Evolutionary conservation across 2,888 invertebrate genomes (phyloP).

Genomic region (Dioctria rufipes): DNA sequence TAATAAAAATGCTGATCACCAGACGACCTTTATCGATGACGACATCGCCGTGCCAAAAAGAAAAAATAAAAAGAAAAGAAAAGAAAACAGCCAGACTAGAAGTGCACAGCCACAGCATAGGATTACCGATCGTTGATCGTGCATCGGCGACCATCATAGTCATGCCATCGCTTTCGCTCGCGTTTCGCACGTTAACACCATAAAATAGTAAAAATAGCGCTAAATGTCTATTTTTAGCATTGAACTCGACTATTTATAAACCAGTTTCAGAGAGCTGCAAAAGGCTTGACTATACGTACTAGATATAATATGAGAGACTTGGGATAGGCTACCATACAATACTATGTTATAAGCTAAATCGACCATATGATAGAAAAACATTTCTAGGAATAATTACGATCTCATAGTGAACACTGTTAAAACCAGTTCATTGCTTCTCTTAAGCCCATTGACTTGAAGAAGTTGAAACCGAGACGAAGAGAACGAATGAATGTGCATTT

Average conservation of each 20-base stretch:
- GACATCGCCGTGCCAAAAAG: constrained; percentile 27
- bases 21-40: constrained; percentile 59
- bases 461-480: constrained; percentile 11
- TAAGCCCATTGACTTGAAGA: constrained; percentile 31
- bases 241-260: constrained; percentile 52
- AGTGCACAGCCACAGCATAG: neutral
- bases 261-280: constrained; percentile 37
- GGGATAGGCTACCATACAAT: no score
- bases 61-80: constrained; percentile 24
- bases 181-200: constrained; percentile 12
- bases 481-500: constrained; percentile 49
- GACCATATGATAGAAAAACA: constrained; percentile 33
- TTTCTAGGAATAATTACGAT: constrained; percentile 32
- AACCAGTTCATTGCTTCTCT: constrained; percentile 42
- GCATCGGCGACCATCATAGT: neutral
- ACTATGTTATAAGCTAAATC: constrained; percentile 9
- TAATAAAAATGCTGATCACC: constrained; percentile 49
- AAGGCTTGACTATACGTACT: neutral
- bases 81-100: constrained; percentile 8
- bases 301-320: neutral
- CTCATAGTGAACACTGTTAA: constrained; percentile 24
- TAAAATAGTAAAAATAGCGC: constrained; percentile 48
- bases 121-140: neutral
- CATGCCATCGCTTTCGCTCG: constrained; percentile 17
- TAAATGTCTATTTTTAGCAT: constrained; percentile 47